phyloP scores from a whole-genome alignment of 2,797 vertebrate genomes.

The Anas georgica region DNA sequence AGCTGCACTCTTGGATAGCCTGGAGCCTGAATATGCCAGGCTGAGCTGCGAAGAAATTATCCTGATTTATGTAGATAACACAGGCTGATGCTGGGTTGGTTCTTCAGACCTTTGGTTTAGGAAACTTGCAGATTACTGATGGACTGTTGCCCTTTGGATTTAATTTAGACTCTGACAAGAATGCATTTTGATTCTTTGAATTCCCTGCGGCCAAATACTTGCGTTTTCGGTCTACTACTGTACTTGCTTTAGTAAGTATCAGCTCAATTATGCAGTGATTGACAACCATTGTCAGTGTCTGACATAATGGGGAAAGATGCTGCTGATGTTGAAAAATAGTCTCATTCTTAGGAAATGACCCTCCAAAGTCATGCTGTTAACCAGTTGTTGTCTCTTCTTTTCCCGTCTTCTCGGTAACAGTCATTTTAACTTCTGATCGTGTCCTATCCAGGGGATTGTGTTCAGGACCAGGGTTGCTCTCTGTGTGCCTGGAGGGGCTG shows the following conservation, averaged over 20 bases:
- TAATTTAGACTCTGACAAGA: not conserved
- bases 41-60: not conserved
- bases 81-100: not conserved
- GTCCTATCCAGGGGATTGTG: rapidly evolving
- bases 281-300: not conserved
- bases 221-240: not conserved
- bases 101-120: not conserved
- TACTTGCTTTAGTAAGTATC: not conserved
- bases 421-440: not conserved
- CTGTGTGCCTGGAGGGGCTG: not conserved
- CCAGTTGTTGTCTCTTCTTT: not conserved
- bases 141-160: not conserved
- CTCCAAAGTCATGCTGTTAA: not conserved
- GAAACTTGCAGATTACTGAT: not conserved
- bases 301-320: not conserved
- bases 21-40: not conserved
- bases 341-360: not conserved
- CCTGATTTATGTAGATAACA: not conserved
- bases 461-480: not conserved
- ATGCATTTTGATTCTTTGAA: not conserved
- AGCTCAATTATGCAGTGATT: not conserved
- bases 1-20: not conserved
- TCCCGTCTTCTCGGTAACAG: not conserved
- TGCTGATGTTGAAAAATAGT: not conserved
- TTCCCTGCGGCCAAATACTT: not conserved